phyloP scores from a whole-genome alignment of 2,888 invertebrate species.

The Opisthograptis luteolata region DNA sequence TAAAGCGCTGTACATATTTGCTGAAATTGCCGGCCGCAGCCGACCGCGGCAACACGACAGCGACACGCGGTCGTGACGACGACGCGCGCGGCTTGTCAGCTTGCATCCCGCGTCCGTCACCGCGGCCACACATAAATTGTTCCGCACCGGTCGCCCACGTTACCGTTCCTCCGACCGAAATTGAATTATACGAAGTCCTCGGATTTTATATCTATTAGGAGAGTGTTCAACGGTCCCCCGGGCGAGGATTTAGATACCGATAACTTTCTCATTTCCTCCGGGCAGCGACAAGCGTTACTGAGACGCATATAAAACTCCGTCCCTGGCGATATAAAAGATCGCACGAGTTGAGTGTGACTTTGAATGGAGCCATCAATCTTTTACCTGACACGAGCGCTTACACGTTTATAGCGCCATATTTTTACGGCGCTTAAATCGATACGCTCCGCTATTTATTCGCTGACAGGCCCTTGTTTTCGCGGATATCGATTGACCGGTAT shows the following conservation, averaged over 20 bases:
- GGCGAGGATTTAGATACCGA: conserved; percentile 77
- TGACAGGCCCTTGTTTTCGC: conserved; percentile 36
- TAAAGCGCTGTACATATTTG: conserved; percentile 54
- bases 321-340: conserved; percentile 56
- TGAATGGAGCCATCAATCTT: conserved; percentile 68
- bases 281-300: conserved; percentile 61
- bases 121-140: conserved; percentile 66
- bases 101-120: conserved; percentile 31
- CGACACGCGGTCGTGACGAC: conserved; percentile 12
- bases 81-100: conserved; percentile 35
- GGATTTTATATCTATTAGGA: conserved; percentile 81
- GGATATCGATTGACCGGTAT: conserved; percentile 20
- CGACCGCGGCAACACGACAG: conserved; percentile 38
- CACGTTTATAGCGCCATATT: conserved; percentile 55
- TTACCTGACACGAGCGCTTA: conserved; percentile 58
- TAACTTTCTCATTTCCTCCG: conserved; percentile 82
- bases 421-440: conserved; percentile 49
- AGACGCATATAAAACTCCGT: conserved; percentile 59
- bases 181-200: conserved; percentile 75
- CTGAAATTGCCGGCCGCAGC: conserved; percentile 37
- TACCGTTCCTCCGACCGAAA: conserved; percentile 62
- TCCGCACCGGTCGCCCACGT: conserved; percentile 43
- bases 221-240: conserved; percentile 70
- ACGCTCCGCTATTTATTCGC: conserved; percentile 37
- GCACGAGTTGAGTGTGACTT: conserved; percentile 47